Base-by-base conservation (phyloP, 2,888 invertebrate genomes). In the Lacanobia oleracea region DNA sequence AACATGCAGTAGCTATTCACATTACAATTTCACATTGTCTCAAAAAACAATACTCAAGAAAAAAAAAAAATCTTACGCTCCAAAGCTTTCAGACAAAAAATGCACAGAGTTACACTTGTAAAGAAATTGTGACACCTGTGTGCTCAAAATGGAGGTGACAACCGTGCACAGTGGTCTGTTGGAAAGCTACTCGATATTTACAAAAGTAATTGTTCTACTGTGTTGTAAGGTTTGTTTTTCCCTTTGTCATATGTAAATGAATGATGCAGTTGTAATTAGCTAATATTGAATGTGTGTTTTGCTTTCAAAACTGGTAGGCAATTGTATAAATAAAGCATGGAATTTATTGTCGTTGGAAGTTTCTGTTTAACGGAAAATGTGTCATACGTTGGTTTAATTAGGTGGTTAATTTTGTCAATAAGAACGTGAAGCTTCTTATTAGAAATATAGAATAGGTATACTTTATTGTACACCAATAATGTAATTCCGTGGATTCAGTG, bases 151-250 rank as follows among this genome's bases (percentile, higher is more conserved):
- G 83, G 69, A 83, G 83, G 80, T 79, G 90, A 88, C 89, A 89
- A 73, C 80, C 89, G 85, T 89, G 77, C 80, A 79, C 82, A 77
- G 72, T 72, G 69, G 72, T 56, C 84, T 80, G 85, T 81, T 85
- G 86, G 85, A 88, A 88, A 88, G 85, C 87, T 82, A 77, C 72
- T 57, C 80, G 75, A 84, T 88, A 88, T 88, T 86, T 80, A 86
- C 87, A 86, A 79, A 86, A 77, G 76, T 84, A 79, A 85, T 87
- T 89, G 87, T 88, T 83, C 82, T 67, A 61, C 54, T 62, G 64
- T 63, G 69, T 77, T 83, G 84, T 74, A 72, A 81, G 70, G 86
- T 85, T 88, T 85, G 74, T 78, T 75, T 75, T 77, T 76, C 66
- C 43, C 80, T 81, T 86, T 88, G 88, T 88, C 60, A 54, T 83